Conservation (phyloP, 2,888 invertebrate species). For the Cyclophora punctaria region DNA sequence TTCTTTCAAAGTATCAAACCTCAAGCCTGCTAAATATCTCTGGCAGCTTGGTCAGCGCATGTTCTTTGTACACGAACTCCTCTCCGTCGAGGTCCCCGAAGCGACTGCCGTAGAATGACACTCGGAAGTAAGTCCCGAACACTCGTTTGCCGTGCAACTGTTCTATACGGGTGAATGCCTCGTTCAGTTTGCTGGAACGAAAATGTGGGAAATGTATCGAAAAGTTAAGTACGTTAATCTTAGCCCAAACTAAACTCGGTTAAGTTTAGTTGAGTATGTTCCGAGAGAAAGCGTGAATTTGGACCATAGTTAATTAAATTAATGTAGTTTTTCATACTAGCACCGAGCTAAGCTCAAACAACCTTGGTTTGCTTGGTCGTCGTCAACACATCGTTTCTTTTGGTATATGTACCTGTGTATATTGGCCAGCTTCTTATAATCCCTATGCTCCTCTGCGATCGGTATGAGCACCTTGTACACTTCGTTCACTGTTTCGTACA, state of each 20-base stretch:
- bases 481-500: slow-evolving; percentile 97
- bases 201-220: neutral
- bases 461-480: slow-evolving; percentile 95
- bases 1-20: slow-evolving; percentile 74
- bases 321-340: too few species aligned
- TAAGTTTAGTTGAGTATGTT: too few species aligned
- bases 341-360: too few species aligned
- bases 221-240: too few species aligned
- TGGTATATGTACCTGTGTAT: slow-evolving; percentile 82
- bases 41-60: slow-evolving; percentile 95
- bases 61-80: slow-evolving; percentile 98
- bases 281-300: too few species aligned
- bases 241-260: too few species aligned
- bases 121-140: slow-evolving; percentile 98
- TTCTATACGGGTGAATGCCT: slow-evolving; percentile 92
- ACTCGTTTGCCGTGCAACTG: slow-evolving; percentile 94
- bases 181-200: slow-evolving; percentile 84
- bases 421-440: slow-evolving; percentile 93
- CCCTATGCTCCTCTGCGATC: slow-evolving; percentile 91
- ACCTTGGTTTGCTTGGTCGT: too few species aligned
- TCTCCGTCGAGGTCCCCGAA: slow-evolving; percentile 96
- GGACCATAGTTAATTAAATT: too few species aligned
- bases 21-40: slow-evolving; percentile 97
- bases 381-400: too few species aligned
- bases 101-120: slow-evolving; percentile 95